Conservation (phyloP, 2,797 vertebrate genomes). For the Liasis olivaceus region DNA sequence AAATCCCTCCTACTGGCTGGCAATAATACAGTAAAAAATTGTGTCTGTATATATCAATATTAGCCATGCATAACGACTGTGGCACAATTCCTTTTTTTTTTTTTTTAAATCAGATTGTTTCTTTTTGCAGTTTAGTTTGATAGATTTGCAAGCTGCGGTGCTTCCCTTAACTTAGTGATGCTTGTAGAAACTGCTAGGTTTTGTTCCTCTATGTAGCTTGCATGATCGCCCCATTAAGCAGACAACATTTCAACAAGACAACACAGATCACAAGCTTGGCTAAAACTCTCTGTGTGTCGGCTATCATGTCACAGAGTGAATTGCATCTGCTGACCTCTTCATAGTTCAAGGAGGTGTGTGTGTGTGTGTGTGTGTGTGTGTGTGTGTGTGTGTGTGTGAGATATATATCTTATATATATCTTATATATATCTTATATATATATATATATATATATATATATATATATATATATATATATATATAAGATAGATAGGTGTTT, state of each 20-base stretch:
- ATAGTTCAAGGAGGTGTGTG: conserved; percentile 62
- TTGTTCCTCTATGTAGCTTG: conserved; percentile 95
- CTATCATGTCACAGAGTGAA: conserved; percentile 66
- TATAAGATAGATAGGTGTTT: neutral
- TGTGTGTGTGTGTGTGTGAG: neutral
- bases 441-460: too few relatives aligned
- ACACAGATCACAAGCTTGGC: conserved; percentile 85
- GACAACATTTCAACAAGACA: conserved; percentile 89
- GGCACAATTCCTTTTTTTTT: conserved; percentile 85
- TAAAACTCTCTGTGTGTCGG: conserved; percentile 79
- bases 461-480: neutral
- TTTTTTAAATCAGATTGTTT: conserved; percentile 90
- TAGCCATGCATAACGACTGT: conserved; percentile 91
- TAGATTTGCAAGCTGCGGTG: conserved; percentile 84
- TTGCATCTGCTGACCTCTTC: conserved; percentile 73
- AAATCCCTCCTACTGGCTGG: conserved; percentile 89
- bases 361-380: neutral
- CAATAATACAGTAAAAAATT: conserved; percentile 83
- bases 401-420: too few relatives aligned
- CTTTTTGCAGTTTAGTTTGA: conserved; percentile 85
- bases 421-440: neutral
- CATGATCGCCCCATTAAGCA: conserved; percentile 98
- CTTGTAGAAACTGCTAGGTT: conserved; percentile 84
- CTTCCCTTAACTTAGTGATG: conserved; percentile 79
- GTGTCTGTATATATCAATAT: conserved; percentile 69